A percentile compares a stretch with the other conserved stretches of the same genome.
Evolutionary conservation across 53 echinoderm and acorn worm genomes (phyloP).

Genomic region (Paracentrotus lividus): DNA sequence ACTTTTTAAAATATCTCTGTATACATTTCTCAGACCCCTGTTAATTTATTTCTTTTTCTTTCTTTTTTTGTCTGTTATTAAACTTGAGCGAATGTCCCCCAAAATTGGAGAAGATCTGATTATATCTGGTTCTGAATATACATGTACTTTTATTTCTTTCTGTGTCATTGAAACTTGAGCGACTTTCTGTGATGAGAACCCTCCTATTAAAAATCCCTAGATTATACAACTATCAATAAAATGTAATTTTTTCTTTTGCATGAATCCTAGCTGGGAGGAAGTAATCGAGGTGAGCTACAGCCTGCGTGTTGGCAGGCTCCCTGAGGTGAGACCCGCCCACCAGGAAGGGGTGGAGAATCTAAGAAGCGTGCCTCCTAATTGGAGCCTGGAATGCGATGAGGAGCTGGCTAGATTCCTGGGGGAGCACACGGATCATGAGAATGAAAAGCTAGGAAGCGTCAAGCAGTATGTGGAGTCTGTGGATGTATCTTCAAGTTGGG

Average conservation of each 20-base stretch:
- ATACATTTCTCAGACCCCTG: no score
- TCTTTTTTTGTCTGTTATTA: no score
- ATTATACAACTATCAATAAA: no score
- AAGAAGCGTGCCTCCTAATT: conserved; percentile 77
- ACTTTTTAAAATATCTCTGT: no score
- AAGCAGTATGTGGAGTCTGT: conserved; percentile 97
- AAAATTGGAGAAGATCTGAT: no score
- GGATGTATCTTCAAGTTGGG: conserved; percentile 92
- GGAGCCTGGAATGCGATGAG: conserved; percentile 94
- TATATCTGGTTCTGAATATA: no score
- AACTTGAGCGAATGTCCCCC: no score
- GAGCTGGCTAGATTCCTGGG: conserved; percentile 90
- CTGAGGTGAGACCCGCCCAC: conserved; percentile 75
- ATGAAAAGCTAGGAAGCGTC: conserved; percentile 89
- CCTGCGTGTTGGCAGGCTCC: conserved; percentile 71
- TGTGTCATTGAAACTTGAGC: no score
- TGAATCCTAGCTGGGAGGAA: conserved; percentile 85
- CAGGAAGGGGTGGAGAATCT: conserved; percentile 75
- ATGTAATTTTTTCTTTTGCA: not conserved
- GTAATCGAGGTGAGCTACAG: conserved; percentile 87
- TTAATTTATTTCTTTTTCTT: no score
- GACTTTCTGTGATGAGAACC: no score
- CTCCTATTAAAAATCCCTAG: no score
- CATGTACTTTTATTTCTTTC: no score
- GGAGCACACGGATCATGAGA: conserved; percentile 91